Evolutionary conservation across 2,113 vertebrate genomes (phyloP).

Genomic region (Aptenodytes forsteri): DNA sequence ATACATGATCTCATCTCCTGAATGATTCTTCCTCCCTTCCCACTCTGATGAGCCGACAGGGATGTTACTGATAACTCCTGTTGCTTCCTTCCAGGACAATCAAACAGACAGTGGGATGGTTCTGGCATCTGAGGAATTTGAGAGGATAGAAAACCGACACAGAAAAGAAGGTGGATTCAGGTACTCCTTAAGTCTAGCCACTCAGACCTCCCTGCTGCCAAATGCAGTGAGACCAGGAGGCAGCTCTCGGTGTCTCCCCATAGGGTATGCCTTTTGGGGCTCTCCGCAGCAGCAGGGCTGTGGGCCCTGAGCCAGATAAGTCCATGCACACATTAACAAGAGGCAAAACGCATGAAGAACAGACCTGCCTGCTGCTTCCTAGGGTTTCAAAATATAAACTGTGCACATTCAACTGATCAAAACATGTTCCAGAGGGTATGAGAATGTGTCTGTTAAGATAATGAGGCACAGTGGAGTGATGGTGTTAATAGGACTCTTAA

Average conservation of each 20-base stretch:
- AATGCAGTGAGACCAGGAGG: not conserved
- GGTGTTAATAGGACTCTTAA: not conserved
- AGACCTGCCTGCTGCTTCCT: conserved; percentile 1
- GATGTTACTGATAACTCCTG: conserved; percentile 51
- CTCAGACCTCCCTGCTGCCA: not conserved
- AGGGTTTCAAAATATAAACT: not conserved
- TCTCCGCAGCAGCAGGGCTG: conserved; percentile 5
- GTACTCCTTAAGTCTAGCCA: conserved; percentile 65
- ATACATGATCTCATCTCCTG: not conserved
- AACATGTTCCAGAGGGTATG: not conserved
- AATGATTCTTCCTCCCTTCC: not conserved
- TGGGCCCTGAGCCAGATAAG: not conserved
- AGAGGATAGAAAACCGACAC: conserved; percentile 89
- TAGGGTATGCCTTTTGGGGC: not conserved
- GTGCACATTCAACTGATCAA: not conserved
- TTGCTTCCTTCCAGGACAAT: conserved; percentile 85
- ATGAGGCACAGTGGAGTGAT: not conserved
- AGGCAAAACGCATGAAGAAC: not conserved
- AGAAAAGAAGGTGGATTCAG: conserved; percentile 77
- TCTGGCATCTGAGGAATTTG: conserved; percentile 95
- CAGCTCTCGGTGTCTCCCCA: not conserved
- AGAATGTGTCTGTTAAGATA: not conserved
- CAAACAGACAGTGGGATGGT: conserved; percentile 99
- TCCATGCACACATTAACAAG: not conserved
- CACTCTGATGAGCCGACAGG: not conserved